Base-by-base conservation (phyloP, 30 jellyfish, hydroid and myxozoan genomes). In the Haliclystus octoradiatus region DNA sequence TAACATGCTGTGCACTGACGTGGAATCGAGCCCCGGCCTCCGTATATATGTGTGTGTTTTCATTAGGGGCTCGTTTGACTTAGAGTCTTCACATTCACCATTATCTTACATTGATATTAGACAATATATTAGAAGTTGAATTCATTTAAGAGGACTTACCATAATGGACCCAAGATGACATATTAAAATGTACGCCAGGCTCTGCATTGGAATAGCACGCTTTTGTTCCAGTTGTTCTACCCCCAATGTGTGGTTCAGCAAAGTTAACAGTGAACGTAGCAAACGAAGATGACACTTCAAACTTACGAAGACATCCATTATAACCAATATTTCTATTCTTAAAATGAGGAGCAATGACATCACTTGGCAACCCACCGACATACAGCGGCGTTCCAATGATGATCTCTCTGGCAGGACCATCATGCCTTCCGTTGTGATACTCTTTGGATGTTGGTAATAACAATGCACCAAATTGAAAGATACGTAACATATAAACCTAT, bases 231-330 rank as follows among this genome's bases (percentile, higher is more conserved):
- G 97, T 71, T n/a, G 63, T 63, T 2, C 89, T 29, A 14, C 94
- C 95, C 1, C 95, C 93, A 22, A 89, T 26, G 15, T 71, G 78
- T 7, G 98, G 98, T 3, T 76, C 68, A 2, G 94, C 83, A 33
- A 81, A 70, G 50, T 89, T 85, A 0, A 89, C 63, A 33, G 93
- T 32, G 57, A 75, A 82, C 34, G 92, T 83, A 14, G 70, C 79
- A 68, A 89, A 74, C 22, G 94, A 88, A 19, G 98, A 89, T 14
- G 98, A 90, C 22, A 89, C 81, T 53, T 89, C 98, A 71, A 81
- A 89, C 52, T 84, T 75, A n/a, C 94, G 78, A 0, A 89, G 62
- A 52, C 98, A 89, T 19, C 98, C 98, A 63, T 62, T 72, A 75
- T 67, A 89, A 26, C 92, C 95, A n/a, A 62, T 12, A 9, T 74